Evolutionary conservation across 2,888 invertebrate genomes (phyloP).

Genomic region (Thereva unica): DNA sequence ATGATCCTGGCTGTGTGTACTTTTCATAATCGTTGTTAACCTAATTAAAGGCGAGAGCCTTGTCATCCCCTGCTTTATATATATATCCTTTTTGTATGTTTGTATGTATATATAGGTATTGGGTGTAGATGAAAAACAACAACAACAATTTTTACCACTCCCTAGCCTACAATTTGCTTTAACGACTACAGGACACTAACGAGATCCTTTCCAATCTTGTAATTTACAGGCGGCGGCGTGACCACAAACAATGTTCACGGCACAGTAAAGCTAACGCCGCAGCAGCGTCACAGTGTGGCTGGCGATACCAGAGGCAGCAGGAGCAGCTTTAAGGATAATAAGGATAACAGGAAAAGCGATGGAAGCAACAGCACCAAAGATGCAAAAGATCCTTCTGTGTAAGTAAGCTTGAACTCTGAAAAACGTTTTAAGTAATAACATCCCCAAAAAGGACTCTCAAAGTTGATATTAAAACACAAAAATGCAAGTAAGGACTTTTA

Average conservation of each 20-base stretch:
- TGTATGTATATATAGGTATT: too few species aligned
- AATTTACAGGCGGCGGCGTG: slow-evolving; percentile 12
- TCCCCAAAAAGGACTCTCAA: not conserved
- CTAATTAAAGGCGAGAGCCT: not conserved
- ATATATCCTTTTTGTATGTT: too few species aligned
- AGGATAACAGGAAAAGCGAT: not conserved
- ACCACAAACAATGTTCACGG: slow-evolving; percentile 13
- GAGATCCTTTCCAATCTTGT: not conserved
- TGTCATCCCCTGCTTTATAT: too few species aligned
- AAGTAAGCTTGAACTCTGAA: slow-evolving; percentile 30
- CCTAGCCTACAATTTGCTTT: not conserved
- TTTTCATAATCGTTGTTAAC: slow-evolving; percentile 23
- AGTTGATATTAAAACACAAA: too few species aligned
- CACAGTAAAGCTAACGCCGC: slow-evolving; percentile 6
- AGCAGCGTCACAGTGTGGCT: slow-evolving; percentile 37
- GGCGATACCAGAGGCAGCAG: slow-evolving; percentile 27
- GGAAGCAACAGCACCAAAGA: slow-evolving; percentile 24
- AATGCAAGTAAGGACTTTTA: too few species aligned
- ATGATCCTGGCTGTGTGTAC: slow-evolving; percentile 5
- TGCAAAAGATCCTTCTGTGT: slow-evolving; percentile 34
- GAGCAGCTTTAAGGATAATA: slow-evolving; percentile 14
- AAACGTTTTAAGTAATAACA: slow-evolving; percentile 13
- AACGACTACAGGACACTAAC: not conserved
- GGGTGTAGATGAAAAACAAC: too few species aligned
- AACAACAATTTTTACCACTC: too few species aligned